Base-by-base conservation (phyloP, 2,797 vertebrate genomes). In the Anabas testudineus region DNA sequence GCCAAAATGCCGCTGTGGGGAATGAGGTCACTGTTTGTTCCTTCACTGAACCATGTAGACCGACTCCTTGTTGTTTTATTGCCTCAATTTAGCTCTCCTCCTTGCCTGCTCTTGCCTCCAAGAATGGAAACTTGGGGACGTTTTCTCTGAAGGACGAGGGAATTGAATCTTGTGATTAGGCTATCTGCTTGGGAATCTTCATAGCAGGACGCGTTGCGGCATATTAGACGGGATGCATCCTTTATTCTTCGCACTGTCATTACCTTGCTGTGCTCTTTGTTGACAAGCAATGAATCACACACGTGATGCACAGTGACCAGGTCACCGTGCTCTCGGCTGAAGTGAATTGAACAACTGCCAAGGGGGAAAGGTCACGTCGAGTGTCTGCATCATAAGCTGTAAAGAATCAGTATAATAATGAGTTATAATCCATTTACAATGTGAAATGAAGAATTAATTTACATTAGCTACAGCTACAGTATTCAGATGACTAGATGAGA, bases 11-110 rank as follows among this genome's bases (percentile, higher is more conserved):
- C 45, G 60, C 83, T 49, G 61, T 74, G 54, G 8, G 57, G 78
- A 80, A 77, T 80, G 72, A 83, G 57, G 77, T 87, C 74, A 78
- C 61, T 75, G 81, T 81, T 83, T 86, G 70, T 74, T 78, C 64
- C 69, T 60, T 67, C 39, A 63, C 47, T 80, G 68, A 69, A 76
- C 52, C 84, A 46, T 74, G 61, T 18, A 74, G 59, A 19, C 72
- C 13, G 39, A 65, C 61, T 82, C 43, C 34, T 26, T n/a, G 54
- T 60, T 55, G 53, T 58, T 76, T 77, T 72, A 68, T 71, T 67
- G 41, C 75, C 36, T 81, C n/a, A 41, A 19, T 77, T 76, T 67
- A 58, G 53, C 70, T 52, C 39, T n/a, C 41, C 57, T 37, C 37
- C 30, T 51, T 34, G 48, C 34, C 28, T 24, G 5, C 63, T 80